phyloP scores from a whole-genome alignment of 2,113 vertebrate species.

The Boulengeromyrus knoepffleri region DNA sequence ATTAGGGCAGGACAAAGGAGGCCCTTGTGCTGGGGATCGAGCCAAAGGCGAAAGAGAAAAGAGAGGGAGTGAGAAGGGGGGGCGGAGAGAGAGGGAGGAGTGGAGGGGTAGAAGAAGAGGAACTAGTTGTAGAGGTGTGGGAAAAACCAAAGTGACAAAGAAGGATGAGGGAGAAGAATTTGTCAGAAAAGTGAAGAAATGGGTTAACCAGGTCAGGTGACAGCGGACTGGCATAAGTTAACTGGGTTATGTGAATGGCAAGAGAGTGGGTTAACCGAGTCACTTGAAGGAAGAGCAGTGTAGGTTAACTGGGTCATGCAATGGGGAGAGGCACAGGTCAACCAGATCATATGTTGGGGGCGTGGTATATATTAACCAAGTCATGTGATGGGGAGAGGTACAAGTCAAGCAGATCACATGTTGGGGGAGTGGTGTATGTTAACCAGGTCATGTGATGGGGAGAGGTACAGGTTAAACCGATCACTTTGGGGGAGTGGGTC shows the following conservation, averaged over 20 bases:
- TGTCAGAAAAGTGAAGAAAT: neutral
- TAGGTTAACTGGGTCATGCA: neutral
- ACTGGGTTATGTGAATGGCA: neutral
- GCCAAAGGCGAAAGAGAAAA: constrained; percentile 69
- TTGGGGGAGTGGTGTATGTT: no score
- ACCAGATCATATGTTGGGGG: neutral
- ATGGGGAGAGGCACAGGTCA: neutral
- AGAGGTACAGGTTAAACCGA: no score
- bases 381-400: neutral
- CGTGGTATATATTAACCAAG: neutral
- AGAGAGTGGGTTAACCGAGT: neutral
- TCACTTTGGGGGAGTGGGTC: no score
- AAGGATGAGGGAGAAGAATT: neutral
- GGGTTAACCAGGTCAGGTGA: neutral
- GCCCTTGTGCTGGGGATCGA: constrained; percentile 84
- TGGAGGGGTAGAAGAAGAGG: neutral
- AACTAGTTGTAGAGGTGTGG: constrained; percentile 5
- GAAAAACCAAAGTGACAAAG: neutral
- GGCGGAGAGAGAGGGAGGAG: constrained; percentile 28
- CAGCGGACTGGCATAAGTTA: neutral
- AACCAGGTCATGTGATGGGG: no score
- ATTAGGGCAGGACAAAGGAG: constrained; percentile 89
- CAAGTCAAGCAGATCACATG: neutral
- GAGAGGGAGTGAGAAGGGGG: constrained; percentile 67
- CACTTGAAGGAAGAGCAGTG: neutral